Percentiles rank a stretch among this genome's conserved stretches.
Evolutionary conservation across 2,113 vertebrate species (phyloP).

Genomic region (Montifringilla adamsi): DNA sequence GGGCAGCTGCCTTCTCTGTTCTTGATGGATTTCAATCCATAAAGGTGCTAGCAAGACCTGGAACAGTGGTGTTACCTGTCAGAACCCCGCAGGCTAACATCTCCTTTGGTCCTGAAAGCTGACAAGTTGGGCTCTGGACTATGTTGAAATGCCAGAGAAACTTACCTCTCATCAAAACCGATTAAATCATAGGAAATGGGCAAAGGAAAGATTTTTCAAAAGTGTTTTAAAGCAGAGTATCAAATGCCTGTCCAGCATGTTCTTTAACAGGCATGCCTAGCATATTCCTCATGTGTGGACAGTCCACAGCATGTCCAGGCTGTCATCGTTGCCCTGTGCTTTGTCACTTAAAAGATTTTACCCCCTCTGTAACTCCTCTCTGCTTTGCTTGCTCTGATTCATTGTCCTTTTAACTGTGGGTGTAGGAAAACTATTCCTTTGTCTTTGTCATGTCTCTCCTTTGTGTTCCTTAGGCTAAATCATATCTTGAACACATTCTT

Average conservation of each 20-base stretch:
- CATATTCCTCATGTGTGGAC: background rate
- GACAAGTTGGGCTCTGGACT: background rate
- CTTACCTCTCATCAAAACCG: background rate
- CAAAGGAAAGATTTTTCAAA: background rate
- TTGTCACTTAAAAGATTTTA: background rate
- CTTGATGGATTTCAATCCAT: background rate
- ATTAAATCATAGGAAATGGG: background rate
- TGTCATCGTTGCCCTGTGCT: background rate
- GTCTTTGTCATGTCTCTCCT: background rate
- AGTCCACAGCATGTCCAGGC: background rate
- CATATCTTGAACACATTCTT: background rate
- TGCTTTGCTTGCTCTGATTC: background rate
- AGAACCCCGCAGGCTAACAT: background rate
- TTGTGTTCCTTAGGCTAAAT: background rate
- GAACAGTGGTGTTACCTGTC: background rate
- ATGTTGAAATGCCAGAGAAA: background rate
- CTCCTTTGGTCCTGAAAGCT: background rate
- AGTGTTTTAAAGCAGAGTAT: background rate
- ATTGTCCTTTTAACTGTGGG: background rate
- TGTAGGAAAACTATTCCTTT: background rate
- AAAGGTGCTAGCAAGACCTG: constrained; percentile 26
- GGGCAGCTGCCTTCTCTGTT: background rate
- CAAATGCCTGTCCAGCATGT: background rate
- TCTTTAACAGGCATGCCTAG: background rate
- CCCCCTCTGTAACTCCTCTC: background rate